These are phyloP conservation scores for Hypolimnas misippus DNA, from an alignment of 2,888 invertebrate genomes.

Conservation along the genomic window DNA sequence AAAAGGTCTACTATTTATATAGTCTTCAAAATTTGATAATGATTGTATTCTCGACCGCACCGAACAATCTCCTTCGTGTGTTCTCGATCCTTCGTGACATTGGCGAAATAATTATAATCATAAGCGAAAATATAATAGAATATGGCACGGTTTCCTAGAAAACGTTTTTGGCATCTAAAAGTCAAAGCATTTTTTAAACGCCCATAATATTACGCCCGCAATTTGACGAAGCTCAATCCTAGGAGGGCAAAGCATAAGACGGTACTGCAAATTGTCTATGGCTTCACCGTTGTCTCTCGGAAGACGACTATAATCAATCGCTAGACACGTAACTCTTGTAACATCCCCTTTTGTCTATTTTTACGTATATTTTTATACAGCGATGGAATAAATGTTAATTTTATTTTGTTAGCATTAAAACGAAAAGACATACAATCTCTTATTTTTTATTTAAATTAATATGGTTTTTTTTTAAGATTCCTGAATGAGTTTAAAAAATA, in stretches of 20 bases:
- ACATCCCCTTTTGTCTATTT: conserved; percentile 72
- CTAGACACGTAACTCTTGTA: conserved; percentile 57
- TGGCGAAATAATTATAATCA: no score
- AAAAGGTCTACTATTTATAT: no score
- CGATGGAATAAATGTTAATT: conserved; percentile 81
- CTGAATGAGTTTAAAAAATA: conserved; percentile 75
- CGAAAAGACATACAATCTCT: conserved; percentile 80
- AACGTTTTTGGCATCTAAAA: no score
- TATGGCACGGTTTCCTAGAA: no score
- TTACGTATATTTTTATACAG: conserved; percentile 83
- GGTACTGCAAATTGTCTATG: conserved; percentile 47
- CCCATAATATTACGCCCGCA: no score
- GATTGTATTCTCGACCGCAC: no score
- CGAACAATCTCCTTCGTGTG: no score
- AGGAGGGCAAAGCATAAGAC: conserved; percentile 29
- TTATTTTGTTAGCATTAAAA: conserved; percentile 84
- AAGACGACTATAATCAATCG: conserved; percentile 40
- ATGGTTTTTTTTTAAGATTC: conserved; percentile 63
- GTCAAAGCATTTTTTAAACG: no score
- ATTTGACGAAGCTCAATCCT: no score
- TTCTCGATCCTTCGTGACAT: no score
- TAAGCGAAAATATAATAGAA: no score
- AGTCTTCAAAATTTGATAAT: no score
- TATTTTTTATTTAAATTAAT: conserved; percentile 70
- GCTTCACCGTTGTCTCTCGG: conserved; percentile 32